Conservation (phyloP, 2,888 invertebrate species). For the Trachelus iudaicus region DNA sequence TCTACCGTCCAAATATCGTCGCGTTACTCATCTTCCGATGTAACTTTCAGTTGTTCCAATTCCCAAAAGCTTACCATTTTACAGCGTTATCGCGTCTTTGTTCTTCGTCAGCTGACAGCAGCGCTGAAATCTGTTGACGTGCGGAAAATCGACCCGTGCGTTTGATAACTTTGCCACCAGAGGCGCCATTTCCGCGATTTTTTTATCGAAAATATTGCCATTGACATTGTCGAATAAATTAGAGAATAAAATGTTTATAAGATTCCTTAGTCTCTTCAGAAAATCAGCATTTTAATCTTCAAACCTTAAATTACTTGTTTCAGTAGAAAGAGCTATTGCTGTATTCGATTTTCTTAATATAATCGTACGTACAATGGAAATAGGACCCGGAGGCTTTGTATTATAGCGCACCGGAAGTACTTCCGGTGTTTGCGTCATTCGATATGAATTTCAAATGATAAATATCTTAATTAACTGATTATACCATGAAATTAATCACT, state of each 20-base stretch:
- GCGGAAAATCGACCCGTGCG: slow-evolving; percentile 46
- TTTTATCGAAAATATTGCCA: neutral
- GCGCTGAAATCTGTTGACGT: slow-evolving; percentile 40
- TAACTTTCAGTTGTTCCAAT: neutral
- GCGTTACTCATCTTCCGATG: neutral
- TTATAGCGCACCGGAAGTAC: neutral
- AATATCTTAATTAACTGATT: neutral
- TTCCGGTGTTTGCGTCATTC: neutral
- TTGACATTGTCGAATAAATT: neutral
- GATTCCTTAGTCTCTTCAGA: neutral
- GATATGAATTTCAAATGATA: neutral
- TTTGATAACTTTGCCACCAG: neutral
- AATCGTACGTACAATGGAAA: neutral
- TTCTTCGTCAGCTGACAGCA: slow-evolving; percentile 46
- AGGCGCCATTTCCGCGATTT: neutral
- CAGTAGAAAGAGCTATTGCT: neutral
- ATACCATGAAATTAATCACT: neutral
- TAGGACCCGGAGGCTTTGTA: neutral
- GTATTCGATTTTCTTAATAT: neutral
- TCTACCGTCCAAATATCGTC: neutral
- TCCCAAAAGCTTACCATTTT: slow-evolving; percentile 39
- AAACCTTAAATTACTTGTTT: neutral
- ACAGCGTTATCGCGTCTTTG: slow-evolving; percentile 19
- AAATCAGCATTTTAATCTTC: neutral
- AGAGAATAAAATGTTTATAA: neutral